These are phyloP conservation scores for Hystrix brachyura DNA, from an alignment of 2,113 vertebrate genomes.

Conservation along the genomic window DNA sequence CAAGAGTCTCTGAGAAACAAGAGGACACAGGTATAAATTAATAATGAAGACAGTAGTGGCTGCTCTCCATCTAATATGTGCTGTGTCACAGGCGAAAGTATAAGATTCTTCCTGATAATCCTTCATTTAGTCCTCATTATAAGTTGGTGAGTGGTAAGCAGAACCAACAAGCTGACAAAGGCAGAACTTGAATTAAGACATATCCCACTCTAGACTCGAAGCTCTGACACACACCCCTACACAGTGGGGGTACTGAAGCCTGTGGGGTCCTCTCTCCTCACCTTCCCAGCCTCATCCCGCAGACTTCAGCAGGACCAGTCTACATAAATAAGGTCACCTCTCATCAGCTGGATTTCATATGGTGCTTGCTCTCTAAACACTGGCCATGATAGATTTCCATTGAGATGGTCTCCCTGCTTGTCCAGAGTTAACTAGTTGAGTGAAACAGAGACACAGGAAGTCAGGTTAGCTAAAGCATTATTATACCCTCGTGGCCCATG, in stretches of 20 bases:
- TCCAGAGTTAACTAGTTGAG: neutral
- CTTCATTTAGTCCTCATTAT: neutral
- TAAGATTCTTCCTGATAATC: accelerated
- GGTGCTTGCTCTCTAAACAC: neutral
- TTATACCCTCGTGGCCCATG: accelerated
- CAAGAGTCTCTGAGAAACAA: neutral
- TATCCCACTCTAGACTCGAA: neutral
- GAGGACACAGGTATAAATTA: neutral
- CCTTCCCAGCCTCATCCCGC: accelerated
- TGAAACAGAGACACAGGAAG: neutral
- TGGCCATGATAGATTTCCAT: accelerated
- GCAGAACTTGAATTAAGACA: accelerated
- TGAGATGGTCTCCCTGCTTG: no score
- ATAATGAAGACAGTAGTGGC: neutral
- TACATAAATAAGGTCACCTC: neutral
- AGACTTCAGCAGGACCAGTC: neutral
- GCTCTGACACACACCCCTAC: accelerated
- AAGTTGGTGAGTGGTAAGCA: no score
- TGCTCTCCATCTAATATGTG: accelerated
- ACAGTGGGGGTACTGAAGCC: accelerated
- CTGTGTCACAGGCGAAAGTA: accelerated
- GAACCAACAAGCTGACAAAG: neutral
- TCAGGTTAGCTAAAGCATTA: neutral
- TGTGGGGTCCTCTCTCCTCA: accelerated
- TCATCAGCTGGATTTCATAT: neutral